Evolutionary conservation across 2,888 invertebrate species (phyloP), one percentile per base, ranked within the genome.

Genomic region (Branchipolynoe longqiensis): DNA sequence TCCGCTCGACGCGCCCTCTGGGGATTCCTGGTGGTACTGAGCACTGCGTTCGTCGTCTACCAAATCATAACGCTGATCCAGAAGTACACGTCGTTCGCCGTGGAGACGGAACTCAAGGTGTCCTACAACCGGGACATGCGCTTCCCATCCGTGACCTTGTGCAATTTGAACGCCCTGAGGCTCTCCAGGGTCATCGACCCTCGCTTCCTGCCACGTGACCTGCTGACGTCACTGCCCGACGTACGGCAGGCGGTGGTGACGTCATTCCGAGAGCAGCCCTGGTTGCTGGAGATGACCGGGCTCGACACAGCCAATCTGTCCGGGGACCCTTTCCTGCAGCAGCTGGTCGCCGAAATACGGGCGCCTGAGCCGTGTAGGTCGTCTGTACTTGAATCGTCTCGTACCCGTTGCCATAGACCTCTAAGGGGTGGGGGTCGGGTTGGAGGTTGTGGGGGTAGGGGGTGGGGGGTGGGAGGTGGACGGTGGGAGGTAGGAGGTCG

Each of bases 41-140:
- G 69, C 36, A 69, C 38, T 18, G 25, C 48, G 25, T 41, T 78
- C 12, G 78, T 78, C 6, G 41, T 78, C 25, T 78, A 78, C 54
- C 78, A 78, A 31, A 78, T 78, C 28, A 25, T 78, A 28, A 78
- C 78, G 2, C 31, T 78, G 12, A 54, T 78, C 41, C 12, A 28
- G 48, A 78, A 54, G 41, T 78, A 31, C 31, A 48, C 78, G 22
- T 28, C 28, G 18, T 78, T 48, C 3, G 78, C 18, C 25, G 22
- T 54, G 8, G 41, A 41, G 31, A 78, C 78, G 14, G 78, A 78
- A 25, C 48, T 78, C n/a, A 41, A 18, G 54, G 78, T 78, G 54
- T 78, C 78, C 41, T 78, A 78, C 31, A 78, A 78, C 31, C 25
- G 78, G 2, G 28, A 78, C 78, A 78, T 78, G 78, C 4, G 48